Conservation (phyloP, 2,113 vertebrate genomes). For the Lichenostomus cassidix region DNA sequence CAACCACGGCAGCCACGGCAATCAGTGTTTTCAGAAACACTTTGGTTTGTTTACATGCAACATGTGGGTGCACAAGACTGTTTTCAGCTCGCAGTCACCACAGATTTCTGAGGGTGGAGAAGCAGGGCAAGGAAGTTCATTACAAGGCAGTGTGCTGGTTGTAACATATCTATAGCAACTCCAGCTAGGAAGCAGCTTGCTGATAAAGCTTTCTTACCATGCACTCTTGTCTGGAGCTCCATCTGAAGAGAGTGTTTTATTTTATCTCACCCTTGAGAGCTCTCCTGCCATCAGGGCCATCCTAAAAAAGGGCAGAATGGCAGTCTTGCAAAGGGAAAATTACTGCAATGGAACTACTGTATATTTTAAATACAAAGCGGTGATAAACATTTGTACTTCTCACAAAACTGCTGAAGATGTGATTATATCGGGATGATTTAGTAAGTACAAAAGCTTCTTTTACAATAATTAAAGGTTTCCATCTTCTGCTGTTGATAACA, state of each 20-base stretch:
- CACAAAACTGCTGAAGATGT: neutral
- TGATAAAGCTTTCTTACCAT: neutral
- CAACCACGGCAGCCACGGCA: neutral
- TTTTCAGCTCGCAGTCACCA: neutral
- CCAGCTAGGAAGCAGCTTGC: neutral
- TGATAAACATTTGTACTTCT: neutral
- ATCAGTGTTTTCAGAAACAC: slow-evolving; percentile 48
- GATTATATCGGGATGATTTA: neutral
- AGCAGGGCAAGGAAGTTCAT: slow-evolving; percentile 11
- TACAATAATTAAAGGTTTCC: neutral
- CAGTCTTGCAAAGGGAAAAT: neutral
- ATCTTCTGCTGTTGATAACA: neutral
- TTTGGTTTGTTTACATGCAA: slow-evolving; percentile 6
- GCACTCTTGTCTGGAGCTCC: neutral
- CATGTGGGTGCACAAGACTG: neutral
- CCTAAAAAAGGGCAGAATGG: neutral
- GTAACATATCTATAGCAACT: neutral
- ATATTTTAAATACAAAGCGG: neutral
- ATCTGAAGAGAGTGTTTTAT: neutral
- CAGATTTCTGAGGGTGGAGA: slow-evolving; percentile 14
- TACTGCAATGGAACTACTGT: neutral
- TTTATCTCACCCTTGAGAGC: neutral
- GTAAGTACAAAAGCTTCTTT: neutral
- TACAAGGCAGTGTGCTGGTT: neutral
- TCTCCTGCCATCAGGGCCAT: neutral